phyloP scores from a whole-genome alignment of 1,140 invertebrate species.

The Chironomus striatipennis region DNA sequence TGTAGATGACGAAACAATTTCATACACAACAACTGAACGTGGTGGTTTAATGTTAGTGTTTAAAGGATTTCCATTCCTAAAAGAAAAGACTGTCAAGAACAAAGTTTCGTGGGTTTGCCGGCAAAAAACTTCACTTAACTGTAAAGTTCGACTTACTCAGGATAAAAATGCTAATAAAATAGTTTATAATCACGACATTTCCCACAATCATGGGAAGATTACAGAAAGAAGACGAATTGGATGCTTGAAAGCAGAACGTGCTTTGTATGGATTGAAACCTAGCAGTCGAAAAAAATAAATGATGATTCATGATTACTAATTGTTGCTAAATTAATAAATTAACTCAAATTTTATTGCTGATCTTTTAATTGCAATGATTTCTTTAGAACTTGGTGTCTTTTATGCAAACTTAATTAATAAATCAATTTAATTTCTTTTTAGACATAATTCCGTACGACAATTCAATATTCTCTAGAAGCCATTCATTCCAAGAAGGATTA shows the following conservation, averaged over 20 bases:
- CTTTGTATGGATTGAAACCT: not conserved
- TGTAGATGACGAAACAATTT: not conserved
- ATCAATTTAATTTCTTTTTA: not conserved
- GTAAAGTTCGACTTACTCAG: not conserved
- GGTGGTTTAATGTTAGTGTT: not conserved
- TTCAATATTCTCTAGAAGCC: no score
- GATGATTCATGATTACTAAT: no score
- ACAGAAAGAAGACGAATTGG: not conserved
- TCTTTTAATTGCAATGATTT: no score
- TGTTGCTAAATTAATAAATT: no score
- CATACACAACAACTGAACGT: not conserved
- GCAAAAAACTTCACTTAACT: not conserved
- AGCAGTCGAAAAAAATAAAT: not conserved
- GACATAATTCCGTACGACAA: no score
- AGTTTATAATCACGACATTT: not conserved
- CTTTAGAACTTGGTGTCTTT: no score
- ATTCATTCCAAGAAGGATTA: no score
- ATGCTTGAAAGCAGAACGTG: not conserved
- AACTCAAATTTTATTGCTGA: no score
- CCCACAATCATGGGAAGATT: not conserved
- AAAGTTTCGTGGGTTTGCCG: constrained; percentile 16
- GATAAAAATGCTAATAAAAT: not conserved
- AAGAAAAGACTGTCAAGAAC: not conserved
- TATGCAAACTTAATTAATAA: no score
- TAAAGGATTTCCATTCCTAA: not conserved